phyloP scores from a whole-genome alignment of 2,113 vertebrate species.

The Onychostruthus taczanowskii region DNA sequence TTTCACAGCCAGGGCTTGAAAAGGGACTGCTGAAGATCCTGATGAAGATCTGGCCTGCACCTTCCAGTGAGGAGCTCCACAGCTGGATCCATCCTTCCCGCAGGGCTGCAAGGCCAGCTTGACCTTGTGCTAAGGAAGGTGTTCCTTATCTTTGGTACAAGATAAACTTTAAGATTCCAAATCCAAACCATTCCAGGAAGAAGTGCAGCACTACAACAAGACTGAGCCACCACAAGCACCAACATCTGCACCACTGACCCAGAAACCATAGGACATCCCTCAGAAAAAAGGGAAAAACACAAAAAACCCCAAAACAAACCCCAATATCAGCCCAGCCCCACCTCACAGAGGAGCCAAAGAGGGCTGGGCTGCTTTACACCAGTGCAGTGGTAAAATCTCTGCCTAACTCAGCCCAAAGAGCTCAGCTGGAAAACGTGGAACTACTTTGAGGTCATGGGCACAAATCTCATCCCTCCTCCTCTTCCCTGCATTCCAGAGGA shows the following conservation, averaged over 20 bases:
- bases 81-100: background rate
- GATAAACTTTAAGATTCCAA: background rate
- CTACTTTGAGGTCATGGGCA: accelerated
- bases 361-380: accelerated
- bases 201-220: accelerated
- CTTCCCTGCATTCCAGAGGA: accelerated
- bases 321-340: accelerated
- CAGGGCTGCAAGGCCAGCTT: background rate
- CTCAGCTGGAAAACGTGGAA: accelerated
- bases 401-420: background rate
- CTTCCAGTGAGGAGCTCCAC: background rate
- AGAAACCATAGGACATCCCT: background rate
- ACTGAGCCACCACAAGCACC: accelerated
- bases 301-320: background rate
- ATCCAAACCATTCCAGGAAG: background rate
- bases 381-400: accelerated
- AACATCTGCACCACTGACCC: accelerated
- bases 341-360: background rate
- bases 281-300: background rate
- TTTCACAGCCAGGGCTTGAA: accelerated
- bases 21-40: accelerated
- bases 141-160: background rate
- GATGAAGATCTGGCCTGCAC: background rate
- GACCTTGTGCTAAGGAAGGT: accelerated
- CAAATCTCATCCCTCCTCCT: background rate